Conservation (phyloP, 2,113 vertebrate genomes). For the Grammomys surdaster region DNA sequence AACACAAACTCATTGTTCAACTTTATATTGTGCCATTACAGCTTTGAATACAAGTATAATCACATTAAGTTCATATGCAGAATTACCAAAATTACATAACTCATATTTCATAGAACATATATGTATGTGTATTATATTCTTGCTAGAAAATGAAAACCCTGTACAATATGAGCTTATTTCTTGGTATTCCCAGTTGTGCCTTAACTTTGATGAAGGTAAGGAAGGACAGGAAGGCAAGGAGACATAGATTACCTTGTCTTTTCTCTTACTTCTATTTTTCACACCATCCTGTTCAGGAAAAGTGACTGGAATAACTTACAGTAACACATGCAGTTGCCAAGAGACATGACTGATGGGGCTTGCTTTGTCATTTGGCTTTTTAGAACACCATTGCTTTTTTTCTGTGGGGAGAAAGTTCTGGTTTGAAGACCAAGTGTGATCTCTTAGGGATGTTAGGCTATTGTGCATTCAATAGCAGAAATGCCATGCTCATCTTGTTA, state of each 20-base stretch:
- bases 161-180: not conserved
- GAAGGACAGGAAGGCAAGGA: not conserved
- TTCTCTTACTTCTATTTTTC: not conserved
- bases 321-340: not conserved
- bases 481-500: too few relatives aligned
- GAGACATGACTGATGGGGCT: not conserved
- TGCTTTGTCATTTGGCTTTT: not conserved
- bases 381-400: not conserved
- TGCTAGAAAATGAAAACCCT: not conserved
- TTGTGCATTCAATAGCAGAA: not conserved
- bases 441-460: not conserved
- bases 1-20: not conserved
- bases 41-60: conserved; percentile 41
- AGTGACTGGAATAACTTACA: not conserved
- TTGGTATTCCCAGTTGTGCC: not conserved
- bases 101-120: not conserved
- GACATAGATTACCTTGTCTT: not conserved
- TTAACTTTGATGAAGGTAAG: not conserved
- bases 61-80: not conserved
- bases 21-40: not conserved
- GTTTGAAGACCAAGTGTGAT: not conserved
- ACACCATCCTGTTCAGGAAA: not conserved
- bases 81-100: not conserved
- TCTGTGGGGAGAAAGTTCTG: not conserved
- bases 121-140: not conserved